phyloP scores from a whole-genome alignment of 2,888 invertebrate genomes.

The Acrobasis repandana region DNA sequence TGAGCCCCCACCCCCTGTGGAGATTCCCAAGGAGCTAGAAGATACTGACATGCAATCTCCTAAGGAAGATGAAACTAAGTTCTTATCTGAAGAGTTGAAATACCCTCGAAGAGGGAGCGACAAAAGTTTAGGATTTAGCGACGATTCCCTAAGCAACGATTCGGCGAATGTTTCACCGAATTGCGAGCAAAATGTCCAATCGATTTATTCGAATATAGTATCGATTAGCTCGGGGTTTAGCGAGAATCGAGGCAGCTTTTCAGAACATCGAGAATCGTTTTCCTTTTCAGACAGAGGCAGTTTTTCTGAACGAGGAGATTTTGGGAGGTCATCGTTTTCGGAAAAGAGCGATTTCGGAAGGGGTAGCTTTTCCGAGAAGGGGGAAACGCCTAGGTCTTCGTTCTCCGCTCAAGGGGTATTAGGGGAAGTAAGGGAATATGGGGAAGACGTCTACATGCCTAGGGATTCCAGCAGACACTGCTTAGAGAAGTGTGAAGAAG shows the following conservation, averaged over 20 bases:
- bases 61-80: conserved; percentile 54
- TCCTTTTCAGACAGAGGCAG: conserved; percentile 77
- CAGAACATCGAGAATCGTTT: conserved; percentile 74
- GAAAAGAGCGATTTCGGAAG: conserved; percentile 81
- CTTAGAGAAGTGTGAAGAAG: conserved; percentile 62
- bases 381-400: conserved; percentile 73
- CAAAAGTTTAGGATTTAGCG: conserved; percentile 87
- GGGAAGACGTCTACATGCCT: conserved; percentile 68
- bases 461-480: conserved; percentile 59
- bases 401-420: conserved; percentile 73
- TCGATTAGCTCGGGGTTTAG: conserved; percentile 84
- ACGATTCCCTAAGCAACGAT: conserved; percentile 89
- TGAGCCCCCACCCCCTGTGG: conserved; percentile 55
- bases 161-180: conserved; percentile 81
- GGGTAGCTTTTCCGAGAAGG: conserved; percentile 71
- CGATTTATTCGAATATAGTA: conserved; percentile 78
- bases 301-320: conserved; percentile 75
- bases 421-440: conserved; percentile 72
- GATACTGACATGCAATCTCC: conserved; percentile 71
- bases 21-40: conserved; percentile 43
- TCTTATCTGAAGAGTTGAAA: conserved; percentile 60
- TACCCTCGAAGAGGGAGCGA: conserved; percentile 85
- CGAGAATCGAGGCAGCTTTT: conserved; percentile 79
- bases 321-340: conserved; percentile 72
- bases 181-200: conserved; percentile 75